A percentile compares a stretch with the other conserved stretches of the same genome.
phyloP scores from a whole-genome alignment of 2,113 vertebrate species.

The Nothocercus julius region DNA sequence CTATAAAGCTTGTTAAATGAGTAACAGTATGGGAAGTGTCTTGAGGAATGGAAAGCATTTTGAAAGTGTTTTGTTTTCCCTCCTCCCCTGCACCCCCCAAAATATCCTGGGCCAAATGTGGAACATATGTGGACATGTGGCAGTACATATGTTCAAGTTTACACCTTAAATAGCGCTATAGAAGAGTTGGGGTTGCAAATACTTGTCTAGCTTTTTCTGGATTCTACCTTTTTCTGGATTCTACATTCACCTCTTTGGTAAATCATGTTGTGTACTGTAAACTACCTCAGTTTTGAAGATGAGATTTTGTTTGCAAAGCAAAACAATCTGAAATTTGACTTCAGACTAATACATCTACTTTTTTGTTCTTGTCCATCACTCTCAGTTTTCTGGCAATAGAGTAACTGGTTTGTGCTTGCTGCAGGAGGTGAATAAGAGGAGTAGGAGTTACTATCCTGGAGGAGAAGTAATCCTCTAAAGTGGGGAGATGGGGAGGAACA shows the following conservation, averaged over 20 bases:
- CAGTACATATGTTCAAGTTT: not conserved
- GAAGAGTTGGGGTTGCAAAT: conserved; percentile 1
- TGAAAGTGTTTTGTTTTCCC: not conserved
- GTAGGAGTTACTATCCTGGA: not conserved
- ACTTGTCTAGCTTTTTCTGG: conserved; percentile 39
- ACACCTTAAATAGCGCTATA: not conserved
- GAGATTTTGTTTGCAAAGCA: not conserved
- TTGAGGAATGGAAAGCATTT: not conserved
- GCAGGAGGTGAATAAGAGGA: not conserved
- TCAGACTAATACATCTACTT: not conserved
- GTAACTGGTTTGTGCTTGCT: not conserved
- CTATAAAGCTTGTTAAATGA: not conserved
- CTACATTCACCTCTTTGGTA: conserved; percentile 39
- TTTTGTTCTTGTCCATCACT: not conserved
- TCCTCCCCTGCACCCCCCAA: rapidly evolving
- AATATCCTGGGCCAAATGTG: not conserved
- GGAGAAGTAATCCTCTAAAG: not conserved
- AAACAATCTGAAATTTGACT: conserved; percentile 36
- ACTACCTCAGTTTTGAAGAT: conserved; percentile 44
- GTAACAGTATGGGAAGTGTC: not conserved
- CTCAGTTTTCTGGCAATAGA: not conserved
- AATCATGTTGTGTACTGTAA: not conserved
- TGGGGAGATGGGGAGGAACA: not conserved
- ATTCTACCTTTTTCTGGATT: conserved; percentile 16
- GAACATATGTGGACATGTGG: not conserved